phyloP scores from a whole-genome alignment of 2,113 vertebrate species.

The Calonectris borealis region DNA sequence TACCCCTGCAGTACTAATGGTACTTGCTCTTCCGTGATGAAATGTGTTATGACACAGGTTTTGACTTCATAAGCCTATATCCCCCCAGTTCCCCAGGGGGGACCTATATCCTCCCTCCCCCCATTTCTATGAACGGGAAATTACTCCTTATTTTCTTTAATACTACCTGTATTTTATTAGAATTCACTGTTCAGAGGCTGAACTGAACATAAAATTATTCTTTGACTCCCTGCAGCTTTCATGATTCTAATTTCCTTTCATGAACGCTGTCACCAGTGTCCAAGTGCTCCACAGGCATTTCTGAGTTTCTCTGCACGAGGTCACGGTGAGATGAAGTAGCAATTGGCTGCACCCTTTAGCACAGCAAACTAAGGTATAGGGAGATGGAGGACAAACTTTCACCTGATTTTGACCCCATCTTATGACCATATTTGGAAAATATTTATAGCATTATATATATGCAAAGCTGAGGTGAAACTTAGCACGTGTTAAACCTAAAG shows the following conservation, averaged over 20 bases:
- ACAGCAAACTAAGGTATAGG: background rate
- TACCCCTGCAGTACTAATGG: constrained; percentile 35
- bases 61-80: background rate
- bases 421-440: background rate
- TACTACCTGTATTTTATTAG: background rate
- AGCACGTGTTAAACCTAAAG: background rate
- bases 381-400: background rate
- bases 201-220: background rate
- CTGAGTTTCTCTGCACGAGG: background rate
- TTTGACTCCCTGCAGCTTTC: background rate
- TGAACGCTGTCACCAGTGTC: accelerated
- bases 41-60: constrained; percentile 34
- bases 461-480: background rate
- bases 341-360: background rate
- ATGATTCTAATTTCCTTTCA: background rate
- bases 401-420: background rate
- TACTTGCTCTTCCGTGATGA: background rate
- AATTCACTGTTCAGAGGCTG: background rate
- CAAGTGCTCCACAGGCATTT: background rate
- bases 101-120: background rate
- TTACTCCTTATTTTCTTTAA: background rate
- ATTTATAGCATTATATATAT: background rate
- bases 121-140: background rate
- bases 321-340: background rate
- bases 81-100: background rate